Base-by-base conservation (phyloP, 2,888 invertebrate species). In the Saturnia japonica region DNA sequence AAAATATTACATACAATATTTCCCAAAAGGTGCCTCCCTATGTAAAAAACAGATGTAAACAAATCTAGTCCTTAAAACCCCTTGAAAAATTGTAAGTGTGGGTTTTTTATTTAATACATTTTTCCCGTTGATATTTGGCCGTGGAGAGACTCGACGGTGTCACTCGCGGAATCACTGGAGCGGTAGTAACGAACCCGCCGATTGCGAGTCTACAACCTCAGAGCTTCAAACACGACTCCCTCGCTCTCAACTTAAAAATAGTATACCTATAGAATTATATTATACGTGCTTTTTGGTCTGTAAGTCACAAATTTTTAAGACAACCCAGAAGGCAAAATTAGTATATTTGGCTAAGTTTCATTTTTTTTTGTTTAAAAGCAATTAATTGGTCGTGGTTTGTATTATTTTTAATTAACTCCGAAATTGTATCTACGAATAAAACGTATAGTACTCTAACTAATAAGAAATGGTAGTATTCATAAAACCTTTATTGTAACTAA, bases 171-270 rank as follows among this genome's bases (percentile, higher is more conserved):
- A 76, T 78, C 92, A 89, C 85, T 86, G 88, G 85, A 83, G 91
- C 93, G 91, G 74, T 78, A 85, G 83, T 93, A 93, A 93, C 91
- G 93, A 93, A 89, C 90, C 84, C 85, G 81, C 84, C 82, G 85
- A 80, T 82, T 80, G 82, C 80, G 82, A 76, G 80, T 79, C 79
- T 76, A 80, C 80, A n/a, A 76, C 77, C 76, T 72, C 75, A 68
- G 45, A 78, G 73, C 74, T 72, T 77, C 74, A 76, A 73, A 67
- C 71, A 68, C 73, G 70, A 70, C 64, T 45, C 73, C 57, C 72
- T 69, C 69, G 68, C 71, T 67, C 77, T 74, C 77, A 70, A 75
- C 77, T 64, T 40, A 64, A 64, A 64, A 64, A 64, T 64, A 11
- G 40, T 64, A 40, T 40, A 34, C 6, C 2, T 6, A 40, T 34